Base-by-base conservation (phyloP, 2,888 invertebrate species). In the Exephanes ischioxanthus region DNA sequence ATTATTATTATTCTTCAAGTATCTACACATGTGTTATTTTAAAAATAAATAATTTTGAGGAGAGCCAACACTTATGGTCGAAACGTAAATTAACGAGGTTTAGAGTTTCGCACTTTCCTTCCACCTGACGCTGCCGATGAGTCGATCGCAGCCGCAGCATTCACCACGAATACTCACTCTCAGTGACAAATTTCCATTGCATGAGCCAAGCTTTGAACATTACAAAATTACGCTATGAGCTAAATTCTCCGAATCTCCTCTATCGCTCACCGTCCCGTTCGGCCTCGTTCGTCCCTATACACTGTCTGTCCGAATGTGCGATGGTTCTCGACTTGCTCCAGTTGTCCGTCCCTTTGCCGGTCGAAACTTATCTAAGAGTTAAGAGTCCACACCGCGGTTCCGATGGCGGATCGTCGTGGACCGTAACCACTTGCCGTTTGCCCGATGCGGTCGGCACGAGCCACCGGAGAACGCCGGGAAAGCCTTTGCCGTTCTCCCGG, bases 341-440 rank as follows among this genome's bases (percentile, higher is more conserved):
- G 26, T 14, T 11, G 22, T 16, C 61, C 14, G 22, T 63, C 30
- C n/a, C 63, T 33, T 63, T 33, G 63, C 63, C n/a, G 33, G 63
- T 63, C 11, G 67, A 41, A 67, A 67, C 67, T 67, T 67, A 41
- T 67, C 11, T 19, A 41, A 19, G 22, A 67, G 67, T 67, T 41
- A 41, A 41, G 7, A 45, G 67, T 67, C 37, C 67, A 11, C 41
- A 41, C n/a, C 19, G 19, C 37, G 67, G 41, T 67, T 37, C 11
- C 22, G 22, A 41, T 67, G 67, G 16, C 37, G 37, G 41, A 41
- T 22, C 19, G 19, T 41, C 41, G 67, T 14, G 41, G 67, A 45
- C 41, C 67, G 19, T 9, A 6, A 67, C 67, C n/a, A 67, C 41
- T 41, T 19, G 67, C 19, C 19, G 19, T 11, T 37, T 11, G n/a